phyloP scores from a whole-genome alignment of 2,888 invertebrate genomes.

The Tigriopus californicus region DNA sequence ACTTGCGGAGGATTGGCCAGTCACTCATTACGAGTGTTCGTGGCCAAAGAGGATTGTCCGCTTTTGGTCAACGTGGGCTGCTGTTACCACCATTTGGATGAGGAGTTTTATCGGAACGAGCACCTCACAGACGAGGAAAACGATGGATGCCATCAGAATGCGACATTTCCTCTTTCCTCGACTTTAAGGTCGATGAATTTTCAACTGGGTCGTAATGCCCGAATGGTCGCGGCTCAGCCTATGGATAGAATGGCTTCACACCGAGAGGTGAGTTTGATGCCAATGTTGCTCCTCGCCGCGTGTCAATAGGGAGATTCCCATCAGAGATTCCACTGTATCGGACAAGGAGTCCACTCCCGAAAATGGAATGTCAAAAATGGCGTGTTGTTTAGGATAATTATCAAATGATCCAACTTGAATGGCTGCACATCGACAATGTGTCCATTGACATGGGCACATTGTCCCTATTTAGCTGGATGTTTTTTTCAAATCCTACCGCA shows the following conservation, averaged over 20 bases:
- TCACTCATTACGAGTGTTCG: conserved; percentile 44
- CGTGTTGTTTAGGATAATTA: no score
- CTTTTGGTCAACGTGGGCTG: conserved; percentile 65
- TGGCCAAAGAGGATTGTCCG: conserved; percentile 32
- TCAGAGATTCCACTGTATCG: no score
- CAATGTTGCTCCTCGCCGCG: no score
- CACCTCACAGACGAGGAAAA: conserved; percentile 23
- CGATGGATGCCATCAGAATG: conserved; percentile 6
- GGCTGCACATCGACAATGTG: no score
- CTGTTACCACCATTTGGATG: conserved; percentile 61
- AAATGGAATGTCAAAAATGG: no score
- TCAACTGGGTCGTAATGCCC: conserved; percentile 48
- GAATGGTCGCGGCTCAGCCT: conserved; percentile 69
- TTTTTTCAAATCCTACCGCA: no score
- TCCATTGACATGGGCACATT: no score
- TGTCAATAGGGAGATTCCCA: no score
- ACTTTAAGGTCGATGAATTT: conserved; percentile 35
- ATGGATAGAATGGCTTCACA: conserved; percentile 41
- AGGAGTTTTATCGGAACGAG: background rate
- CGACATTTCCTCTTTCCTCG: conserved; percentile 43
- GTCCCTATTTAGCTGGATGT: no score
- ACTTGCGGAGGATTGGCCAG: conserved; percentile 71
- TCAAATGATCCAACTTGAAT: no score
- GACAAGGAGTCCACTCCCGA: no score
- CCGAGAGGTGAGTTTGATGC: no score